Base-by-base conservation (phyloP, 1,140 invertebrate species). In the Drosophila repletoides region DNA sequence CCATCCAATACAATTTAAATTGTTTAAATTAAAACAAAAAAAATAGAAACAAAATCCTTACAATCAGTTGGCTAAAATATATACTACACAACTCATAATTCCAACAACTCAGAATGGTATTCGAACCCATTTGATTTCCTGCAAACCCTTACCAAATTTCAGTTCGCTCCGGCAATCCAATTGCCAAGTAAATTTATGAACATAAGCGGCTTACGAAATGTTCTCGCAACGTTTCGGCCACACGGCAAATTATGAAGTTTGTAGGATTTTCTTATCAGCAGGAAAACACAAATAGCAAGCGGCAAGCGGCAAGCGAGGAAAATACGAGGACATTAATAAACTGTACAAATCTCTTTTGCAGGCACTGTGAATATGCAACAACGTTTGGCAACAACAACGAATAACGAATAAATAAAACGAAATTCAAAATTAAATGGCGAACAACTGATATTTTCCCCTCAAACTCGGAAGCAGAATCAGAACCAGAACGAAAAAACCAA, bases 211-310 rank as follows among this genome's bases (percentile, higher is more conserved):
- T 86, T 86, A 86, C 33, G 29, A 26, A 60, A 51, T 9, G 22
- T 29, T 28, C 17, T 43, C 31, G 28, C 59, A 46, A 24, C 41
- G 15, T n/a, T n/a, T 29, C 29, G 12, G 19, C 34, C 33, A 34
- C 64, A 53, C 74, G 67, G 59, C 58, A 84, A 84, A 86, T 86
- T 70, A 55, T 74, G 75, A 86, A 56, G 65, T 70, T 70, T 48
- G 48, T 38, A 56, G 65, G 34, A 55, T 64, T 67, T 56, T 22
- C 60, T 83, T 83, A 84, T 83, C 80, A 71, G 74, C 61, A 53
- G 15, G 31, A 38, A 55, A 77, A 83, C 80, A 86, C 61, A 77
- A 83, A 72, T 59, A 45, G 73, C 28, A 43, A 45, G 21, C 26
- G 52, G 12, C 26, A 48, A 22, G 40, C n/a, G n/a, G n/a, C n/a